A percentile compares a stretch with the other conserved stretches of the same genome.
These are phyloP conservation scores for Nemurella pictetii DNA, from an alignment of 2,888 invertebrate genomes.

Conservation along the genomic window DNA sequence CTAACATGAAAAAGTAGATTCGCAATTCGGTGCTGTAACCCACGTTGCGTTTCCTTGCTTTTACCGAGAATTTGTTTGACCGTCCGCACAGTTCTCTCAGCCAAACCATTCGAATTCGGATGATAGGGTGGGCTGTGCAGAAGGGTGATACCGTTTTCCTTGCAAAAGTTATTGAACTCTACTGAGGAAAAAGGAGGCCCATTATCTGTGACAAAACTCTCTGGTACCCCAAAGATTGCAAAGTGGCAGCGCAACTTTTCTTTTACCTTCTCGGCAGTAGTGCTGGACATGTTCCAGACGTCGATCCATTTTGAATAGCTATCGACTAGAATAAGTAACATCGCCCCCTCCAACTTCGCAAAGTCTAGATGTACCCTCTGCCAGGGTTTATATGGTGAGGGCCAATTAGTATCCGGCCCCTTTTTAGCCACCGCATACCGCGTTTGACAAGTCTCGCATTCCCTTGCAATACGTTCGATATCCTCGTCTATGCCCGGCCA, in stretches of 20 bases:
- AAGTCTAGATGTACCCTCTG: constrained; percentile 32
- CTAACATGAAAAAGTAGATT: not conserved
- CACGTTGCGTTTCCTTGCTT: not conserved
- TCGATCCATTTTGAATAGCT: constrained; percentile 30
- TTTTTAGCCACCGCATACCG: not conserved
- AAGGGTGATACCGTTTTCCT: too few relatives aligned
- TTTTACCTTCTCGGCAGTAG: constrained; percentile 8
- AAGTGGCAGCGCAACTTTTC: not conserved
- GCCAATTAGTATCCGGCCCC: not conserved
- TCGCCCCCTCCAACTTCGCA: constrained; percentile 7
- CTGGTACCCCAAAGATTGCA: constrained; percentile 17
- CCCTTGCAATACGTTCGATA: not conserved
- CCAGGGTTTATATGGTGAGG: not conserved
- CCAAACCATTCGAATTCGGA: constrained; percentile 25
- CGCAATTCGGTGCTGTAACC: not conserved
- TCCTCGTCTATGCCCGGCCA: not conserved
- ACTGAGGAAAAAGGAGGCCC: constrained; percentile 30
- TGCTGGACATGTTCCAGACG: constrained; percentile 18
- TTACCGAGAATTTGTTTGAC: not conserved
- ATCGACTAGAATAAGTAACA: constrained; percentile 26
- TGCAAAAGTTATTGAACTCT: constrained; percentile 18
- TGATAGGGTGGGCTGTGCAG: too few relatives aligned
- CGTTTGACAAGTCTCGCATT: not conserved
- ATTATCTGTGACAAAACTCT: constrained; percentile 31
- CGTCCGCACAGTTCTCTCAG: not conserved